Evolutionary conservation across 2,888 invertebrate species (phyloP), one percentile per base, ranked within the genome.

Genomic region (Colletes collaris): DNA sequence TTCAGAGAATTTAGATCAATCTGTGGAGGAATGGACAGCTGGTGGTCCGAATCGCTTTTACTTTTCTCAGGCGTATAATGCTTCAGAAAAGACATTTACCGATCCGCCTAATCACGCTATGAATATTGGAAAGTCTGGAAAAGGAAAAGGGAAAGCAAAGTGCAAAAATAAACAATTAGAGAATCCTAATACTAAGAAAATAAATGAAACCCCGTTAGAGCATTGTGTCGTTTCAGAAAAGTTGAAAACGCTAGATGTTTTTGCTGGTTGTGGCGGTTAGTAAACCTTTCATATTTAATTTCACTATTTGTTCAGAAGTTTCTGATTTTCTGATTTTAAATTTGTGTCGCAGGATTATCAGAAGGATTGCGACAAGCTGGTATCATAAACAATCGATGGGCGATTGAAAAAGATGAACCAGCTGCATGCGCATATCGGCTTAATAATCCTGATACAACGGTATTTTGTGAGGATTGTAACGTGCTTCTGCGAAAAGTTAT

Each of bases 391-490:
- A 95, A 96, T 60, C 93, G 94, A 82, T 98, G 97, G 97, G 97
- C 97, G 1, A 95, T 98, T 50, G 97, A 98, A 91, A 96, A 96
- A 85, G 95, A 96, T 77, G 95, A 95, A 79, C 94, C 96, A 0
- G 97, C 97, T 0, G 97, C 97, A 0, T 95, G 96, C 89, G 97
- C 97, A 0, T 97, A 96, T 92, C 94, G 95, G n/a, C 93, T 96
- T 0, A 97, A 97, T 92, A 96, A 97, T 92, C 95, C 96, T 0
- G 93, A 94, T 56, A 95, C 96, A 81, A 95, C 94, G 0, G 97
- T 98, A 0, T 97, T 96, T 91, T 95, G 95, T n/a, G 96, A 97
- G 79, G 97, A 97, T 90, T 97, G 97, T 89, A 98, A 97, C 90
- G 93, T 94, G 3, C 92, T 97, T 65, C 93, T 97, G 53, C 94